phyloP scores from a whole-genome alignment of 2,797 vertebrate genomes.

The Neoniphon sammara region DNA sequence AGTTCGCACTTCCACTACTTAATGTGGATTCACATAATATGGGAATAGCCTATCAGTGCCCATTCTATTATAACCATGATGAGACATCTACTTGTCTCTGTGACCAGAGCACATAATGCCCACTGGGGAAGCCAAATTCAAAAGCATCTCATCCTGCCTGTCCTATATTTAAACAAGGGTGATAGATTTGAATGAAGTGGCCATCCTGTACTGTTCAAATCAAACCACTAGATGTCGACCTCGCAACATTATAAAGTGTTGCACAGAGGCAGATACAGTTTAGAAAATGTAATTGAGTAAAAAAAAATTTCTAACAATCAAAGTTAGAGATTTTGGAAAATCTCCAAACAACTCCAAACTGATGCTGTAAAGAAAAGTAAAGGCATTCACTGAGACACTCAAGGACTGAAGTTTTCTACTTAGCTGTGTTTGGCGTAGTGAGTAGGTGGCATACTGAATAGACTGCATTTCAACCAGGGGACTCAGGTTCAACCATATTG shows the following conservation, averaged over 20 bases:
- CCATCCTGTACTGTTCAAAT: conserved; percentile 42
- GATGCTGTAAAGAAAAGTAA: neutral
- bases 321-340: conserved; percentile 1
- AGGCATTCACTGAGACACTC: conserved; percentile 4
- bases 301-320: neutral
- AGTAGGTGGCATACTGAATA: neutral
- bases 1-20: conserved; percentile 7
- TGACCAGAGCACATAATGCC: neutral
- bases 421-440: neutral
- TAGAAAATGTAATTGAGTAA: neutral
- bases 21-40: conserved; percentile 17
- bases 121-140: neutral
- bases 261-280: neutral
- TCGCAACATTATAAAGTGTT: conserved; percentile 43
- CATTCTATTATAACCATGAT: neutral
- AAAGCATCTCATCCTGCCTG: conserved; percentile 1
- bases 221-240: conserved; percentile 74
- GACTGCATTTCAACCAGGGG: neutral
- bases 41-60: neutral
- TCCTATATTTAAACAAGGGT: conserved; percentile 8
- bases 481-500: neutral
- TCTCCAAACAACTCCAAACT: neutral
- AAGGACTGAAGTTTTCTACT: neutral
- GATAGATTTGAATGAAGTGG: neutral
- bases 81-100: no score